Conservation (phyloP, 2,888 invertebrate genomes). For the Archaeoteleia sp. region DNA sequence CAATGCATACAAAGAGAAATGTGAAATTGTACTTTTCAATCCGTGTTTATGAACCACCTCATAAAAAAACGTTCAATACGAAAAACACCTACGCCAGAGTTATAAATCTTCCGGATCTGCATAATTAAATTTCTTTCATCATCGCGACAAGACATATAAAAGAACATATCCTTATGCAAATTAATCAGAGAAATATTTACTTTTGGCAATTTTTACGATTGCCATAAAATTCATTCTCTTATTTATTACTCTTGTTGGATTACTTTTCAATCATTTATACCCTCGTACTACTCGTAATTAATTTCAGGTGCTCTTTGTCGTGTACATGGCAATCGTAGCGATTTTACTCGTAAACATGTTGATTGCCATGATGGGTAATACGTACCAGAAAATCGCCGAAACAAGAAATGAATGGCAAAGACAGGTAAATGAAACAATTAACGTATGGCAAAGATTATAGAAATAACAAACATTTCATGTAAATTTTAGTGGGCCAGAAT, state of each 20-base stretch:
- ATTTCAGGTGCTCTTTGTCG: constrained; percentile 89
- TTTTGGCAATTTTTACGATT: constrained; percentile 9
- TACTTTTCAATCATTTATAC: constrained; percentile 20
- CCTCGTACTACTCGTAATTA: constrained; percentile 12
- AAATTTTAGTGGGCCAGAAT: constrained; percentile 93
- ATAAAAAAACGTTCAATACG: neutral
- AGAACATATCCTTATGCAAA: too few relatives aligned
- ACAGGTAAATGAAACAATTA: constrained; percentile 79
- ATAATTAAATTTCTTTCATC: constrained; percentile 18
- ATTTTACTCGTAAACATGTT: constrained; percentile 97
- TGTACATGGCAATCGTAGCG: constrained; percentile 98
- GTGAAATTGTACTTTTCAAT: constrained; percentile 11
- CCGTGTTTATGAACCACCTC: constrained; percentile 2
- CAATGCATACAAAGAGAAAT: constrained; percentile 8
- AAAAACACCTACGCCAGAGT: neutral
- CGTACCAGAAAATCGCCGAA: constrained; percentile 98
- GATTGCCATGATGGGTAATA: constrained; percentile 99
- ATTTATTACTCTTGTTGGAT: constrained; percentile 19
- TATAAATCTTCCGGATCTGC: constrained; percentile 7
- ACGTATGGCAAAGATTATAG: neutral
- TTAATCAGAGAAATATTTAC: too few relatives aligned
- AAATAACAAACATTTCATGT: neutral
- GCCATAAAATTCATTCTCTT: constrained; percentile 4
- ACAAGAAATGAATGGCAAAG: constrained; percentile 98
- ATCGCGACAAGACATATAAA: too few relatives aligned